A percentile compares a stretch with the other conserved stretches of the same genome.
Evolutionary conservation across 1,140 invertebrate species (phyloP).

Genomic region (Steinernema khuongi): DNA sequence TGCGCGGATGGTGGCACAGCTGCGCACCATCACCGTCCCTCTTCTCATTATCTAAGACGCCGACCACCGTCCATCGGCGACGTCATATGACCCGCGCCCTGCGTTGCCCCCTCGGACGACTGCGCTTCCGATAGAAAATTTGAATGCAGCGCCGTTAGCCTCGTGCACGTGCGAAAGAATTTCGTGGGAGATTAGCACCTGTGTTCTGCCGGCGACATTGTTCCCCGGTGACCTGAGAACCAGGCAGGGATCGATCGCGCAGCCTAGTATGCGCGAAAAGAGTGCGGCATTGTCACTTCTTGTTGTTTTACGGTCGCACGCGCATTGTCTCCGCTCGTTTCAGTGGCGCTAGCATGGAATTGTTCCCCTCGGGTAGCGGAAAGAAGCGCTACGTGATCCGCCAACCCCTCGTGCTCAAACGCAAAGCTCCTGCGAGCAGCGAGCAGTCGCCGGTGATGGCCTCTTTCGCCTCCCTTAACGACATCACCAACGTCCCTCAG

Average conservation of each 20-base stretch:
- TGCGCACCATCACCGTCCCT: not conserved
- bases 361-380: not conserved
- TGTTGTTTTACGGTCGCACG: conserved; percentile 10
- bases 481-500: conserved; percentile 5
- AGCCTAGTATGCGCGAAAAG: conserved; percentile 14
- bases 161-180: not conserved
- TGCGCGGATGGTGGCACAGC: not conserved
- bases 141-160: not conserved
- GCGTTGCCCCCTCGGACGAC: not conserved
- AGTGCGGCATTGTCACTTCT: not conserved
- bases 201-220: not conserved
- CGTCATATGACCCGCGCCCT: conserved; percentile 14
- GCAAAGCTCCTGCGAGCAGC: not conserved
- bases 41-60: conserved; percentile 12
- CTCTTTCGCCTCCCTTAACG: not conserved
- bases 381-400: conserved; percentile 1
- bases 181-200: conserved; percentile 10
- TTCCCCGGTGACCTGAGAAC: conserved; percentile 4
- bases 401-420: not conserved
- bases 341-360: not conserved
- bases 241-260: not conserved
- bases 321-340: not conserved
- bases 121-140: not conserved
- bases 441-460: not conserved
- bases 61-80: conserved; percentile 9